Evolutionary conservation across 2,888 invertebrate genomes (phyloP).

Genomic region (Mythimna albipuncta): DNA sequence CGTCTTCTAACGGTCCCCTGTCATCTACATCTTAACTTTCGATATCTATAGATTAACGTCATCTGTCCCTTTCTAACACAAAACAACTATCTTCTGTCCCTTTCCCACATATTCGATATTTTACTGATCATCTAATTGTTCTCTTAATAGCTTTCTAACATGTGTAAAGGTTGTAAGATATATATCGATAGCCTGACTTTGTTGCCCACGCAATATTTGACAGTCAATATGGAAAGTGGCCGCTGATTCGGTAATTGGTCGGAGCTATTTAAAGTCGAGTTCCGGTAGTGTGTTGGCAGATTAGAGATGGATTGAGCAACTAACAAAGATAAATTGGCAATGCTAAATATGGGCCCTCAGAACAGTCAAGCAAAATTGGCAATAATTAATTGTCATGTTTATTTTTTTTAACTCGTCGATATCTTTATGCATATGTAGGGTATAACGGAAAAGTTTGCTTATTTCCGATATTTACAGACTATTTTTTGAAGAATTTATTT

Average conservation of each 20-base stretch:
- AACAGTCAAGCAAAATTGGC: neutral
- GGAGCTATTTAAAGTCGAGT: conserved; percentile 40
- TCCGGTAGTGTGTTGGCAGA: conserved; percentile 31
- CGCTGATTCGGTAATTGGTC: conserved; percentile 27
- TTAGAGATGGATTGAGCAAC: conserved; percentile 18
- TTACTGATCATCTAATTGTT: conserved; percentile 72
- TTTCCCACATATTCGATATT: conserved; percentile 63
- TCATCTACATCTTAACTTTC: conserved; percentile 82
- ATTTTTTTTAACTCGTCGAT: too few species aligned
- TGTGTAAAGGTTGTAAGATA: conserved; percentile 51
- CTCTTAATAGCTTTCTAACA: conserved; percentile 71
- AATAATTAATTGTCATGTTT: too few species aligned
- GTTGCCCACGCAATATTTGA: conserved; percentile 43
- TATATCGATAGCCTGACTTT: conserved; percentile 42
- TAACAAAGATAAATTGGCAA: neutral
- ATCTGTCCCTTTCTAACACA: conserved; percentile 68
- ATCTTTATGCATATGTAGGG: too few species aligned
- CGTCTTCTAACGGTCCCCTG: conserved; percentile 71
- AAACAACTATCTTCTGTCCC: conserved; percentile 47
- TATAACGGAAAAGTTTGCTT: too few species aligned
- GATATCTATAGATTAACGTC: conserved; percentile 78
- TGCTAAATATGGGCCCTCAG: neutral
- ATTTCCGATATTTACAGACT: too few species aligned
- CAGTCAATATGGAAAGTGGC: conserved; percentile 45
- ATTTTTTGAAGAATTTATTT: too few species aligned